Percentiles rank a stretch among this genome's conserved stretches.
Conservation (phyloP, 1,140 invertebrate genomes). For the Drosophila bipectinata region DNA sequence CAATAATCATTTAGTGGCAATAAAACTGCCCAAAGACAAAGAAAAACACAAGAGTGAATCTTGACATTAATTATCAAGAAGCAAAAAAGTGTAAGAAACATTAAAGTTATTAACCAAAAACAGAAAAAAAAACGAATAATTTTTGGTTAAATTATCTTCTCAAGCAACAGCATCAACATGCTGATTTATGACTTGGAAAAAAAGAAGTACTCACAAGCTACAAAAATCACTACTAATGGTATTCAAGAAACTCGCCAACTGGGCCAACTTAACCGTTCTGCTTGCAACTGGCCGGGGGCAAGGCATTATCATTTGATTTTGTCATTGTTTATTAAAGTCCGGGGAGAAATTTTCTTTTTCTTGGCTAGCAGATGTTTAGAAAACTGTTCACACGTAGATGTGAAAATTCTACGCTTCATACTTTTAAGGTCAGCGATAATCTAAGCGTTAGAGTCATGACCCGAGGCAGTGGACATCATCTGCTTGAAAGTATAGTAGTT, state of each 20-base stretch:
- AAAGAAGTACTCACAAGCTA: background rate
- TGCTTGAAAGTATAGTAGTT: background rate
- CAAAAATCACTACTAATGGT: conserved; percentile 2
- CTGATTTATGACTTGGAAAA: background rate
- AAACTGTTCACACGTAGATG: conserved; percentile 53
- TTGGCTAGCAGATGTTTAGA: conserved; percentile 13
- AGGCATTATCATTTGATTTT: conserved; percentile 28
- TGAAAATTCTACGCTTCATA: conserved; percentile 57
- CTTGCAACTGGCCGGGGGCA: conserved; percentile 10
- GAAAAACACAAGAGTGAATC: conserved; percentile 19
- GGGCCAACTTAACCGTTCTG: conserved; percentile 20
- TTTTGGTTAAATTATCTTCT: conserved; percentile 7
- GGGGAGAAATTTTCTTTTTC: conserved; percentile 12
- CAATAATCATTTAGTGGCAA: conserved; percentile 56
- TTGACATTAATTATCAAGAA: conserved; percentile 46
- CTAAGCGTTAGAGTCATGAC: background rate
- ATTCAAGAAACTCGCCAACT: conserved; percentile 10
- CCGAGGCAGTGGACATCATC: too few species aligned
- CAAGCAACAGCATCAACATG: background rate
- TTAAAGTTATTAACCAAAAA: conserved; percentile 3
- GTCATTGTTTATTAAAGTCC: conserved; percentile 24
- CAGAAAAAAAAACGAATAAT: conserved; percentile 2
- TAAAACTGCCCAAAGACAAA: conserved; percentile 42
- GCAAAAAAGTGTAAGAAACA: conserved; percentile 29
- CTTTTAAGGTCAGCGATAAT: conserved; percentile 27